Conservation (phyloP, 2,113 vertebrate species). For the Coracopsis vasa region DNA sequence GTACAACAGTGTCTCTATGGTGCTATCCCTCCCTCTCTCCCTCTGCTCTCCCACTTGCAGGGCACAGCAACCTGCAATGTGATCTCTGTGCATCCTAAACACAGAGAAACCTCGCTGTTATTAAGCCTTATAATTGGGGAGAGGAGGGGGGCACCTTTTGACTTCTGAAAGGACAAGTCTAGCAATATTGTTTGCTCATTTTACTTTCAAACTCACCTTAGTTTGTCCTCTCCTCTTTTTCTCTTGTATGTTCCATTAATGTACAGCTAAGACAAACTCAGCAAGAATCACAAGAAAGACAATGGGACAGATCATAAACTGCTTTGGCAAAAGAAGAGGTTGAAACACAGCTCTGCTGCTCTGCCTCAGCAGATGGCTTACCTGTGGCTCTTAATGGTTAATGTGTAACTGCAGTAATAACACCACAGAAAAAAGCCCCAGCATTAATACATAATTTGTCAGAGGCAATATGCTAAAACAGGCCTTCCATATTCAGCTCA, state of each 20-base stretch:
- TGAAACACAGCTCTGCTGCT: neutral
- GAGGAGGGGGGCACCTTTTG: conserved; percentile 39
- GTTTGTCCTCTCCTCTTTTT: conserved; percentile 45
- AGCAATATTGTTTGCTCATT: conserved; percentile 52
- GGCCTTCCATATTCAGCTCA: conserved; percentile 16
- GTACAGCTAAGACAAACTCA: conserved; percentile 43
- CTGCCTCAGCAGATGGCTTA: conserved; percentile 34
- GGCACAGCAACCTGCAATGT: conserved; percentile 46
- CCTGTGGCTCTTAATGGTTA: conserved; percentile 55
- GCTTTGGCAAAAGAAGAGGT: neutral
- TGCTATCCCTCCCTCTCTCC: neutral
- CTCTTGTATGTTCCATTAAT: conserved; percentile 34
- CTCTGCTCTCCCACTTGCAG: neutral
- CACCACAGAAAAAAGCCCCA: neutral
- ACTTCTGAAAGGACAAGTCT: conserved; percentile 43
- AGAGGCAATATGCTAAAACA: conserved; percentile 32
- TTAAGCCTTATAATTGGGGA: conserved; percentile 3
- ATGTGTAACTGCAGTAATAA: conserved; percentile 44
- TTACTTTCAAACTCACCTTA: conserved; percentile 59
- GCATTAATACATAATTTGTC: conserved; percentile 42
- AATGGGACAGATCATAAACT: neutral
- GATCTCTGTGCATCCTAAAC: conserved; percentile 27
- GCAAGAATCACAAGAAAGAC: conserved; percentile 49
- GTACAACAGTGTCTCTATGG: neutral
- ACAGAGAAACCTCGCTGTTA: conserved; percentile 17